Evolutionary conservation across 1,140 invertebrate genomes (phyloP).

Genomic region (Eumeta japonica): DNA sequence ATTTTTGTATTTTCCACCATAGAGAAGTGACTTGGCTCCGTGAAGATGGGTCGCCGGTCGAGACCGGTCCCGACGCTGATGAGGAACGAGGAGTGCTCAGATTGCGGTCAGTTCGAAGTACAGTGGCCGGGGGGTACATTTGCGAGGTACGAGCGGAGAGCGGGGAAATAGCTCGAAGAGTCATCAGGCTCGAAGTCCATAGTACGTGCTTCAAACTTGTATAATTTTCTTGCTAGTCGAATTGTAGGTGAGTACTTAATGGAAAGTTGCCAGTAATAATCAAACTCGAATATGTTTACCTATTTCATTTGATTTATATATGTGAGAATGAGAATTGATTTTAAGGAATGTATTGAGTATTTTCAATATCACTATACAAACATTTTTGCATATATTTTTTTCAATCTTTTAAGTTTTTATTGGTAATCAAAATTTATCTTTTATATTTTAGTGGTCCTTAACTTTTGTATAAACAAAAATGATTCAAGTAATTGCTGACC

Average conservation of each 20-base stretch:
- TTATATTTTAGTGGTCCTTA: no score
- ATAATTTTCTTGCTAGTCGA: not conserved
- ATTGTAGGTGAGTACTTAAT: not conserved
- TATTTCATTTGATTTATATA: slow-evolving; percentile 4
- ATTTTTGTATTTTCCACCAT: not conserved
- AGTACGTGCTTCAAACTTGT: no score
- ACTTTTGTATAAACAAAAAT: no score
- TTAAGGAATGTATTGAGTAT: not conserved
- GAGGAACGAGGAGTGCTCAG: slow-evolving; percentile 39
- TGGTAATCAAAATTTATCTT: no score
- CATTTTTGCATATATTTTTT: no score
- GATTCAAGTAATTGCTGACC: no score
- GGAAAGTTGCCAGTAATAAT: no score
- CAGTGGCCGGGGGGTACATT: slow-evolving; percentile 37
- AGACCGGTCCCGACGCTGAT: slow-evolving; percentile 22
- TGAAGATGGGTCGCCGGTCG: slow-evolving; percentile 40
- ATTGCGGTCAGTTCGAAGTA: slow-evolving; percentile 30
- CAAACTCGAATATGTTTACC: no score
- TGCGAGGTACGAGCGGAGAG: slow-evolving; percentile 47
- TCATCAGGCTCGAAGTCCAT: slow-evolving; percentile 46
- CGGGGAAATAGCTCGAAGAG: slow-evolving; percentile 42
- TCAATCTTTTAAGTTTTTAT: no score
- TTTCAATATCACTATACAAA: no score
- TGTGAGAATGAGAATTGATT: slow-evolving; percentile 1
- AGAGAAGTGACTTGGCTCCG: slow-evolving; percentile 46